phyloP scores from a whole-genome alignment of 2,113 vertebrate genomes.

The Microtus richardsoni region DNA sequence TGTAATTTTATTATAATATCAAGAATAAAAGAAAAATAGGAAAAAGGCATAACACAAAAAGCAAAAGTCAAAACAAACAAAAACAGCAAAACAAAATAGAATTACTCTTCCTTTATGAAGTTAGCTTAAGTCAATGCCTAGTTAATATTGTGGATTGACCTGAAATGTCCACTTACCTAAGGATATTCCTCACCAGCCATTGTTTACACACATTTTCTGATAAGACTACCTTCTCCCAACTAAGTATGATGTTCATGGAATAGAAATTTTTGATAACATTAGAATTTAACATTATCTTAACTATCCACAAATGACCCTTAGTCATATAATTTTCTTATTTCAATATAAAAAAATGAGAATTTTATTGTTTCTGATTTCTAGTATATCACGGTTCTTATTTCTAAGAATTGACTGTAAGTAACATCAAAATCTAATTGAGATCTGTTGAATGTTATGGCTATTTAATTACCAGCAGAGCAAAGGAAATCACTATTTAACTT shows the following conservation, averaged over 20 bases:
- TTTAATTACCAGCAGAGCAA: slow-evolving; percentile 63
- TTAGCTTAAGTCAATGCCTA: not conserved
- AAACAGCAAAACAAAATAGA: not conserved
- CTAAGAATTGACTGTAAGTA: slow-evolving; percentile 52
- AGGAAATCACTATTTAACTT: slow-evolving; percentile 60
- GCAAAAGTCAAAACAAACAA: not conserved
- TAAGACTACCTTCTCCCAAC: not conserved
- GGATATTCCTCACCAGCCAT: not conserved
- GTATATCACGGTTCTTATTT: slow-evolving; percentile 41
- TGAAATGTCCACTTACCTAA: slow-evolving; percentile 2
- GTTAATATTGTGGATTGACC: not conserved
- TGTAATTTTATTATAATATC: not conserved
- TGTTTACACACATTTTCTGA: not conserved
- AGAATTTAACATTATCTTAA: slow-evolving; percentile 15
- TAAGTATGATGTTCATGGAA: not conserved
- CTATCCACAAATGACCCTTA: slow-evolving; percentile 21
- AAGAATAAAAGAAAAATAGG: not conserved
- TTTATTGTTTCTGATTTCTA: slow-evolving; percentile 44
- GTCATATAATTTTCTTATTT: slow-evolving; percentile 40
- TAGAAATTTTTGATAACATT: slow-evolving; percentile 31
- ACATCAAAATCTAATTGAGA: slow-evolving; percentile 55
- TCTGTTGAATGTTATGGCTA: slow-evolving; percentile 34
- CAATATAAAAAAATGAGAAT: slow-evolving; percentile 12
- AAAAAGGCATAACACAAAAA: not conserved
- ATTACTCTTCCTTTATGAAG: not conserved